Percentiles rank a stretch among this genome's conserved stretches.
These are phyloP conservation scores for Passer montanus DNA, from an alignment of 2,113 vertebrate genomes.

Conservation along the genomic window DNA sequence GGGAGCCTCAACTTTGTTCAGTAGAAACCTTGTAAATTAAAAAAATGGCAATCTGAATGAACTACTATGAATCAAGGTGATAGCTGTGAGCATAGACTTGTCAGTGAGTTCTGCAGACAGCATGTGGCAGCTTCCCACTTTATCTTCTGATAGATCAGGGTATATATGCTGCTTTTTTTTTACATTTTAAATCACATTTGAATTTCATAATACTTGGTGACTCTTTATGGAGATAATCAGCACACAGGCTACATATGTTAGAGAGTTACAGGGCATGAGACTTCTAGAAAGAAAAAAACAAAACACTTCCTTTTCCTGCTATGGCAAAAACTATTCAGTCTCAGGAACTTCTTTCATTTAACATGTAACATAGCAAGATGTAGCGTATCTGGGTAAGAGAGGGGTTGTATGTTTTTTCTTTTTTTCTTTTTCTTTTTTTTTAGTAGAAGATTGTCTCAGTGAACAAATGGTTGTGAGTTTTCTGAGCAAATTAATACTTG, in stretches of 20 bases:
- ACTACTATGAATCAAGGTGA: neutral
- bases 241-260: neutral
- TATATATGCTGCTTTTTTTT: neutral
- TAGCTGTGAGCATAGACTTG: too few relatives aligned
- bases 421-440: neutral
- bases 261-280: neutral
- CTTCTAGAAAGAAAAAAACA: neutral
- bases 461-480: neutral
- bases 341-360: neutral
- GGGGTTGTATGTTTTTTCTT: neutral
- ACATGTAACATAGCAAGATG: neutral
- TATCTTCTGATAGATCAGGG: neutral
- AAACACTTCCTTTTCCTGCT: neutral
- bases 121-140: neutral
- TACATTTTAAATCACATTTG: neutral
- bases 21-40: neutral
- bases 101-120: neutral
- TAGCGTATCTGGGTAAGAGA: neutral
- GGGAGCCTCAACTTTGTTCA: neutral
- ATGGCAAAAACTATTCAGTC: neutral
- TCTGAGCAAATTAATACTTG: neutral
- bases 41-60: neutral
- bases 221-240: neutral
- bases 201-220: neutral
- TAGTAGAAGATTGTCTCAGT: neutral